Base-by-base conservation (phyloP, 2,113 vertebrate genomes). In the Phylloscopus trochiloides region DNA sequence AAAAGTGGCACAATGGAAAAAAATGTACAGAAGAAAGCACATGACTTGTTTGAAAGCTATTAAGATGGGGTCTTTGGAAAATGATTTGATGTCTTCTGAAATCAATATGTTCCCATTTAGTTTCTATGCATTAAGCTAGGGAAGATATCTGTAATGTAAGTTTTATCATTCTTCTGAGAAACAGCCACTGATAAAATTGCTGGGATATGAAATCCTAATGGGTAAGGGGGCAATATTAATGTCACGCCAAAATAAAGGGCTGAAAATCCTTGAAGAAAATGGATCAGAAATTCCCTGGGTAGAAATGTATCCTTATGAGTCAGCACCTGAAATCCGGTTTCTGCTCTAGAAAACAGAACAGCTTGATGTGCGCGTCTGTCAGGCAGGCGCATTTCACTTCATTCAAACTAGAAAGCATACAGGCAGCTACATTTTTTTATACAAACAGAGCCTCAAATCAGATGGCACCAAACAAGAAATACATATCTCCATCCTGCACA, bases 341-440 rank as follows among this genome's bases (percentile, higher is more conserved):
- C 94, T 96, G 94, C 90, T 97, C 94, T 92, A 97, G 92, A 93
- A 96, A 96, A 94, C 95, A 90, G 93, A 84, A 90, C 86, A 94
- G 87, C 85, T 91, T 94, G 92, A 88, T 66, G 81, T 32, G 74
- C 0, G 3, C 19, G 83, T 94, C 80, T 95, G 92, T 92, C 95
- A 96, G 70, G 89, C 75, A 54, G 81, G 91, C 82, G 10, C 85
- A 70, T 82, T 90, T 95, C 58, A n/a, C 63, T 87, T 88, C 87
- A 94, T 80, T 93, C 85, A 73, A 86, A 91, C 93, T 76, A 90
- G 87, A 94, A 90, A 96, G 87, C 80, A 86, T 14, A 57, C 88
- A 96, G 82, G 92, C 88, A 85, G 73, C 61, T 83, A 76, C 72
- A 66, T 55, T 91, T 92, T 88, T 88, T 86, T 59, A 87, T 42